A percentile compares a stretch with the other conserved stretches of the same genome.
Evolutionary conservation across 2,888 invertebrate genomes (phyloP).

Genomic region (Latheticus oryzae): DNA sequence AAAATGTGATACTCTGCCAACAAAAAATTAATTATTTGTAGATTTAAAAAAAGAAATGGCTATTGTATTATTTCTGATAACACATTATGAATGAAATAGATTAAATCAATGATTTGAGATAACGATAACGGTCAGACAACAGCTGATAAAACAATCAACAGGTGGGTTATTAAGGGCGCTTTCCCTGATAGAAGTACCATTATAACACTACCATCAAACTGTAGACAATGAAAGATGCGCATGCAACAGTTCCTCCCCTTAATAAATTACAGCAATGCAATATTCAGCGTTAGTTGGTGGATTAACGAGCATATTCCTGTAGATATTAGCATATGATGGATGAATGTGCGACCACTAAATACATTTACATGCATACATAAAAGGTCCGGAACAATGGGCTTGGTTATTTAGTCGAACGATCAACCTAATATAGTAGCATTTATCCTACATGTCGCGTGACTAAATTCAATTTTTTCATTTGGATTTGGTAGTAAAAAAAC

Average conservation of each 20-base stretch:
- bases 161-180: slow-evolving; percentile 35
- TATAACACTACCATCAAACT: slow-evolving; percentile 28
- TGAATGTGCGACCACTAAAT: slow-evolving; percentile 17
- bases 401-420: slow-evolving; percentile 6
- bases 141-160: slow-evolving; percentile 32
- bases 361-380: slow-evolving; percentile 7
- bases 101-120: too few species aligned
- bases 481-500: too few species aligned
- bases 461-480: slow-evolving; percentile 9
- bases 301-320: slow-evolving; percentile 27
- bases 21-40: too few species aligned
- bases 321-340: slow-evolving; percentile 26
- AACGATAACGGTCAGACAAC: too few species aligned
- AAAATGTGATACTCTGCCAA: too few species aligned
- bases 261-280: slow-evolving; percentile 24
- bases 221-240: slow-evolving; percentile 31
- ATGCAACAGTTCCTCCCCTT: slow-evolving; percentile 32
- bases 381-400: slow-evolving; percentile 7
- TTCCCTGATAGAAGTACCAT: slow-evolving; percentile 34
- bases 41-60: too few species aligned
- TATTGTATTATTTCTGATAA: too few species aligned
- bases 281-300: slow-evolving; percentile 29
- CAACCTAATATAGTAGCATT: slow-evolving; percentile 4
- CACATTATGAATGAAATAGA: too few species aligned
- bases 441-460: slow-evolving; percentile 12